Percentiles rank a stretch among this genome's conserved stretches.
phyloP scores from a whole-genome alignment of 2,888 invertebrate genomes.

The Aphrophora alni region DNA sequence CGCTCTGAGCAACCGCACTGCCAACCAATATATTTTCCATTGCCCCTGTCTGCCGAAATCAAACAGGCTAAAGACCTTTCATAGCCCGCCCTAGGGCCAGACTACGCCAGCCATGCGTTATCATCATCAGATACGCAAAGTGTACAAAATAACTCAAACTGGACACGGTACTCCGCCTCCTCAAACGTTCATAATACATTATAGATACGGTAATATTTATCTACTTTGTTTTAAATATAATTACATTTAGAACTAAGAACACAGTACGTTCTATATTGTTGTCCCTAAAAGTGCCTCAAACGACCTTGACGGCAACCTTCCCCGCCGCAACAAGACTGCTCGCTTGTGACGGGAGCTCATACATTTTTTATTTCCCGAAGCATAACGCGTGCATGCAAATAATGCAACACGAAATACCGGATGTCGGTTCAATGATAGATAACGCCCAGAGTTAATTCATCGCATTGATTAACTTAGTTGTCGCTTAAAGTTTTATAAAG shows the following conservation, averaged over 20 bases:
- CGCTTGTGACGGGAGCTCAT: constrained; percentile 1
- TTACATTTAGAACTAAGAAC: not conserved
- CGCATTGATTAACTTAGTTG: too few relatives aligned
- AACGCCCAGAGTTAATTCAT: not conserved
- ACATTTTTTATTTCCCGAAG: not conserved
- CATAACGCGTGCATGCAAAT: constrained; percentile 9
- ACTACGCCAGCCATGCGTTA: not conserved
- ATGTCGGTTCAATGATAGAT: not conserved
- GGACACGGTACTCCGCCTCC: not conserved
- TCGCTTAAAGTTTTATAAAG: too few relatives aligned
- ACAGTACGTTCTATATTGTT: not conserved
- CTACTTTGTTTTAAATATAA: too few relatives aligned
- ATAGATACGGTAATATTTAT: not conserved
- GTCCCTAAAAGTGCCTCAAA: constrained; percentile 9
- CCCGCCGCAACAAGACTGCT: not conserved
- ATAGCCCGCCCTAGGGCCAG: constrained; percentile 14
- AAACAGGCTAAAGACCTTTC: constrained; percentile 39
- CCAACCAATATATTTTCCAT: constrained; percentile 39
- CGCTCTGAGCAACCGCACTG: constrained; percentile 29
- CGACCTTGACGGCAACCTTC: not conserved
- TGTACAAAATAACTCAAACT: not conserved
- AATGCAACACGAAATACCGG: constrained; percentile 2
- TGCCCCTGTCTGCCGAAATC: constrained; percentile 39
- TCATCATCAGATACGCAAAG: not conserved
- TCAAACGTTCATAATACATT: not conserved